Evolutionary conservation across 2,113 vertebrate genomes (phyloP), one percentile per base, ranked within the genome.

Genomic region (Manacus vitellinus): DNA sequence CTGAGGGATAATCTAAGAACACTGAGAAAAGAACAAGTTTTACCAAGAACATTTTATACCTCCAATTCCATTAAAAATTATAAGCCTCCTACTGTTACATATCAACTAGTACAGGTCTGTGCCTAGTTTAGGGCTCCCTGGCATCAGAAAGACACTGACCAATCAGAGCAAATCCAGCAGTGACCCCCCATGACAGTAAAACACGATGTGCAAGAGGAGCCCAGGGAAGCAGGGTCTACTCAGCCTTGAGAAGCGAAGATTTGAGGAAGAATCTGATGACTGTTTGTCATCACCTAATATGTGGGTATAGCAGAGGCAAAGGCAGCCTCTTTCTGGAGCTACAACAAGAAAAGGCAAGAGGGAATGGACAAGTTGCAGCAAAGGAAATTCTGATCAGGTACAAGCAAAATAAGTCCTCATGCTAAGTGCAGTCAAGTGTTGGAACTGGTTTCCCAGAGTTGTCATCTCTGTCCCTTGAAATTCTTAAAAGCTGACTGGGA

Each of bases 131-230:
- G 30, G 59, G 44, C 37, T 85, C 28, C 27, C 49, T 66, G 47
- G 37, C 18, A 72, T 41, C 12, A 11, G 31, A 73, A 73, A 39
- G 54, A 49, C 41, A 39, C 43, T 27, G 24, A 62, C 16, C 25
- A 49, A 49, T 8, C 49, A 35, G 22, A 82, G 9, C 33, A 39
- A 71, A 44, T 23, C 58, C 30, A 58, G 35, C 31, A 55, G 54
- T 6, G 31, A 63, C 70, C 12, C 13, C 62, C 30, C 20, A n/a
- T 0, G 3, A 41, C 0, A 0, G 33, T 10, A 9, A 33, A 75
- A 52, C 24, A 20, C 16, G 51, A 65, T 39, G 35, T n/a, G 28
- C 43, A 71, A 65, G 58, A 46, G 17, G 14, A 56, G 11, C 49
- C 25, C 61, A 41, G 35, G 61, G 61, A 25, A 62, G 37, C 35